phyloP scores from a whole-genome alignment of 2,113 vertebrate species.

The Notiomystis cincta region DNA sequence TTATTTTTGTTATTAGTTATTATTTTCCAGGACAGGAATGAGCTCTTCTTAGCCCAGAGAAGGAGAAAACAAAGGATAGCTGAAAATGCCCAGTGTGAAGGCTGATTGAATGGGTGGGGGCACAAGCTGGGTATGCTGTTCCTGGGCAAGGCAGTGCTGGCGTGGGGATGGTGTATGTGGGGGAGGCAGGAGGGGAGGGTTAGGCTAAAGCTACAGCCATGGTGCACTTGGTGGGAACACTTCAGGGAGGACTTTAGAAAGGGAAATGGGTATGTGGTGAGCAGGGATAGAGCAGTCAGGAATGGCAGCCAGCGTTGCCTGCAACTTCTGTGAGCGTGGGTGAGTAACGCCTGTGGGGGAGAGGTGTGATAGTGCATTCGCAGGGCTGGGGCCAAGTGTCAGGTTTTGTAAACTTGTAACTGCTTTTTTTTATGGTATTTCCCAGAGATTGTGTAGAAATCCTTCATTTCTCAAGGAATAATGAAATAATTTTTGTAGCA shows the following conservation, averaged over 20 bases:
- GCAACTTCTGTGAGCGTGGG: fast-evolving
- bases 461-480: neutral
- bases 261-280: neutral
- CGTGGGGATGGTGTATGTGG: neutral
- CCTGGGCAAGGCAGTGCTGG: fast-evolving
- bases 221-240: neutral
- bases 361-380: fast-evolving
- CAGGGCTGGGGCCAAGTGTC: neutral
- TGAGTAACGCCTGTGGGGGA: fast-evolving
- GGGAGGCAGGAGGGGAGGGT: fast-evolving
- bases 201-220: neutral
- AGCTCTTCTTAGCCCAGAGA: neutral
- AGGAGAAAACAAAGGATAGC: neutral
- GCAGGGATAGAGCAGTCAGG: neutral
- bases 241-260: neutral
- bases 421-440: neutral
- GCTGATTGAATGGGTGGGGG: too few species aligned
- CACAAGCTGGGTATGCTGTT: too few species aligned
- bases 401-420: neutral
- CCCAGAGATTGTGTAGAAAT: neutral
- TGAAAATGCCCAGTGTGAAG: neutral
- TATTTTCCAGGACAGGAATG: neutral
- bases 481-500: neutral
- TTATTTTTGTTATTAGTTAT: neutral
- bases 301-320: neutral